phyloP scores from a whole-genome alignment of 2,888 invertebrate genomes.

The Agelastica alni region DNA sequence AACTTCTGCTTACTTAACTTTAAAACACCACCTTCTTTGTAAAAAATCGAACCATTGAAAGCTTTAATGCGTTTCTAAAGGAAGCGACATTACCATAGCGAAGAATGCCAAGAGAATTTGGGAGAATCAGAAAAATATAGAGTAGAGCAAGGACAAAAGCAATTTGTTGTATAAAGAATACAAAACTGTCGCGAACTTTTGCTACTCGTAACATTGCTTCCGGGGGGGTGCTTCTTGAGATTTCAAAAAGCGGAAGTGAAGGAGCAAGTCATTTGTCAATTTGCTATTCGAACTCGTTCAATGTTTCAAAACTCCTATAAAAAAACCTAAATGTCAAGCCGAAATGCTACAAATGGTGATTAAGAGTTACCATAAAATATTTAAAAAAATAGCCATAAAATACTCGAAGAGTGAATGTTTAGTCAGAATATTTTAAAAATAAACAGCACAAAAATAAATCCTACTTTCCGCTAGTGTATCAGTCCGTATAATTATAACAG shows the following conservation, averaged over 20 bases:
- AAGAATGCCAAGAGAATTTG: background rate
- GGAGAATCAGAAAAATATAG: slow-evolving; percentile 3
- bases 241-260: slow-evolving; percentile 29
- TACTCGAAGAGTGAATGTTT: no score
- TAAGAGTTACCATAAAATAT: no score
- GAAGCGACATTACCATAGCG: background rate
- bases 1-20: background rate
- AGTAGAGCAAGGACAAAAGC: slow-evolving; percentile 35
- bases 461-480: no score
- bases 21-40: background rate
- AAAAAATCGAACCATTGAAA: slow-evolving; percentile 1
- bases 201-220: slow-evolving; percentile 39
- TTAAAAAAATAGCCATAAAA: no score
- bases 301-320: slow-evolving; percentile 36
- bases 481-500: no score
- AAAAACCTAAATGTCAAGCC: no score
- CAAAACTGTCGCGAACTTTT: slow-evolving; percentile 34
- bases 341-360: no score
- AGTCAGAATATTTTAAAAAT: no score
- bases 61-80: background rate
- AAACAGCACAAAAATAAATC: no score
- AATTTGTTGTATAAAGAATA: slow-evolving; percentile 42
- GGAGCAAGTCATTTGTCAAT: slow-evolving; percentile 39
- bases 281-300: slow-evolving; percentile 35
- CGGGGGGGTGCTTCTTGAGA: slow-evolving; percentile 37